Evolutionary conservation across 2,113 vertebrate genomes (phyloP).

Genomic region (Otocyon megalotis): DNA sequence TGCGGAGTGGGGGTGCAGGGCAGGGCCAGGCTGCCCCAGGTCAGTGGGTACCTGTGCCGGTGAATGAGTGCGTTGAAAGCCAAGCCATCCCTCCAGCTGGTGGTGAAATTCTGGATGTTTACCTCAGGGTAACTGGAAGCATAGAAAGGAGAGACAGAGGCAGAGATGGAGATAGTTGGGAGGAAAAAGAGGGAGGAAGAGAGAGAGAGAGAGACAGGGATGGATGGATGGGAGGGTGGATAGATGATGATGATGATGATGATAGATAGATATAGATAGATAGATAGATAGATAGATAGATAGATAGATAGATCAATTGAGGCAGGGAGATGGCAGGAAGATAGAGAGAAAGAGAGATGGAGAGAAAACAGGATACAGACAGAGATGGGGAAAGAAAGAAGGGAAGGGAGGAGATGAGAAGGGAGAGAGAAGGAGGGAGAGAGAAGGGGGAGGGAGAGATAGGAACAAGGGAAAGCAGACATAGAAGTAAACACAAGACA

Average conservation of each 20-base stretch:
- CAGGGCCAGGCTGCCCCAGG: accelerated
- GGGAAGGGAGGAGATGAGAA: background rate
- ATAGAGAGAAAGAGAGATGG: background rate
- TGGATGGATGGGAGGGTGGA: background rate
- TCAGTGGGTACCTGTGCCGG: conserved; percentile 90
- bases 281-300: background rate
- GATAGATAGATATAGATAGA: background rate
- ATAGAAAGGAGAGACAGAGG: background rate
- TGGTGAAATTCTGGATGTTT: conserved; percentile 98
- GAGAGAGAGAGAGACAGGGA: background rate
- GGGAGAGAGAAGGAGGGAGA: too few relatives aligned
- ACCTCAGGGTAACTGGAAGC: conserved; percentile 94
- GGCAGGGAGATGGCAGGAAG: background rate
- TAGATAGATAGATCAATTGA: background rate
- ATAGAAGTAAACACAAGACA: background rate
- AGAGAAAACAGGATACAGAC: background rate
- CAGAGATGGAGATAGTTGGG: conserved; percentile 18
- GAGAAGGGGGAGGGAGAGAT: background rate
- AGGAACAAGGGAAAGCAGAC: background rate
- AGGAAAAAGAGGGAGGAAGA: accelerated
- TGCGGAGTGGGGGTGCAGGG: accelerated
- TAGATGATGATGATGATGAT: too few relatives aligned
- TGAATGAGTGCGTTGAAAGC: conserved; percentile 98
- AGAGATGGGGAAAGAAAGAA: background rate
- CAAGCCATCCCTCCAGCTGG: conserved; percentile 96